Base-by-base conservation (phyloP, 2,888 invertebrate species). In the Drosophila falleni region DNA sequence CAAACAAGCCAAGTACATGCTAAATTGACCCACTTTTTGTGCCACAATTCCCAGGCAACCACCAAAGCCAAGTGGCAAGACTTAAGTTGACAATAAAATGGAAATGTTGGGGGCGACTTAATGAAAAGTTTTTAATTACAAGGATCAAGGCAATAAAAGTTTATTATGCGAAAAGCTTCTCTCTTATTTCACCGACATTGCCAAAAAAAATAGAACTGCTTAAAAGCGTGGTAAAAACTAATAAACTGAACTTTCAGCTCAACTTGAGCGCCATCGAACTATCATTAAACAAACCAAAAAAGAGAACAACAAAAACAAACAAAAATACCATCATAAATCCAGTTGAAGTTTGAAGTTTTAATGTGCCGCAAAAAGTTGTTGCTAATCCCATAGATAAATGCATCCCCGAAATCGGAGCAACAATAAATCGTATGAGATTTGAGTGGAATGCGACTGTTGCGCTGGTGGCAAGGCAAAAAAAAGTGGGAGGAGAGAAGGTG, bases 111-210 rank as follows among this genome's bases (percentile, higher is more conserved):
- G 19, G 42, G 59, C 59, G 80, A 78, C 80, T 81, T 82, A 58
- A 62, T 71, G 67, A 60, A 86, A 88, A 88, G 67, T 86, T 86
- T 86, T 86, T 88, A 88, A 88, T 86, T 88, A 87, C 82, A 62
- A 73, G 73, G 78, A 81, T 88, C 87, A 86, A 64, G 73, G 76
- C 82, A 86, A 84, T 86, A 80, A 86, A 88, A 88, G 80, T 88
- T 86, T 78, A 86, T 84, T 80, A 77, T 81, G 83, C 88, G 72
- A 62, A 86, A 75, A 81, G 67, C 71, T 26, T 26, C 53, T 41
- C 3, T 23, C 23, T 29, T 23, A 42, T 16, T 41, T 29, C 47
- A 31, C 58, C 58, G 54, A 9, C 29, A 29, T 29, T 54, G 54
- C 16, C 54, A 51, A 51, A 74, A 70, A 70, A 70, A 9, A 41